Evolutionary conservation across 2,113 vertebrate genomes (phyloP), one percentile per base, ranked within the genome.

Genomic region (Gyps fulvus): DNA sequence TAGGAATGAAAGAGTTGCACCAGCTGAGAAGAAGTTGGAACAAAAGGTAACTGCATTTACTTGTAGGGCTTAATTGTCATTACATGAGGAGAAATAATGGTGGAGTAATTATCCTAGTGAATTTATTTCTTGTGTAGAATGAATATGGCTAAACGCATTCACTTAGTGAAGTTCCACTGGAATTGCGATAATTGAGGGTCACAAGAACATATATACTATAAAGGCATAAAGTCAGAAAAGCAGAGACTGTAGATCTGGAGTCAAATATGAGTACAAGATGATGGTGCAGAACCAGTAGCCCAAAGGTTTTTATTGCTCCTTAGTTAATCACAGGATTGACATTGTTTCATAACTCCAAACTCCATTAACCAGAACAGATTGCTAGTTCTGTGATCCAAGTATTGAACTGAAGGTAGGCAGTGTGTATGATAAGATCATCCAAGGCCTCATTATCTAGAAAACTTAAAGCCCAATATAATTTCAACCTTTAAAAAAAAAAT

Each of bases 261-360:
- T 94, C 57, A 93, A 84, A 96, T 96, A 90, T 23, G 27, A 96
- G 55, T 81, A 91, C 32, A 95, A 77, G 76, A 95, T 91, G 66
- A 94, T 89, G 74, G 25, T 70, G 59, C 85, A 95, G 83, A 98
- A 96, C 80, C 38, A 95, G 59, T 66, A 95, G 50, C 19, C 82
- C 55, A 83, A 84, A 95, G 36, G 16, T 66, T 97, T 89, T 98
- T 94, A 97, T 78, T 89, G 76, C 57, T 88, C 29, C 66, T 95
- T 69, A 90, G 42, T 94, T 97, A 96, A 96, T 96, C 89, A 95
- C 61, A 92, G 63, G 65, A 93, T 95, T 97, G 95, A 92, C 77
- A 83, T 90, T 83, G 42, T 91, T 98, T 97, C 79, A 52, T 97
- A 96, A 95, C 47, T 97, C 57, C 86, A 93, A 90, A 97, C 26